A percentile compares a stretch with the other conserved stretches of the same genome.
phyloP scores from a whole-genome alignment of 2,797 vertebrate species.

The Poecilia picta region DNA sequence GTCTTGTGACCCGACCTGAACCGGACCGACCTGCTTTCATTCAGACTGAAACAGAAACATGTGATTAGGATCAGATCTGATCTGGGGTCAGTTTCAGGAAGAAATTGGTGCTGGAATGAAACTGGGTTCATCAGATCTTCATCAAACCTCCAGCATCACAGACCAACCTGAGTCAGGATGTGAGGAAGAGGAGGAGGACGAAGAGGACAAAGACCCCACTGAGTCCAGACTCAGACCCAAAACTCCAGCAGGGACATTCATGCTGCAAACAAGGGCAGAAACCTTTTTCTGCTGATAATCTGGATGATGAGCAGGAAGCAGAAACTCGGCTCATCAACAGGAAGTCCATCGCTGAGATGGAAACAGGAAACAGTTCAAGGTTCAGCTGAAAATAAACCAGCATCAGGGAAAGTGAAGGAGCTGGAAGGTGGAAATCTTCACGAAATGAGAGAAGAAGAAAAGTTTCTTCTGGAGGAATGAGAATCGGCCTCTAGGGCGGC shows the following conservation, averaged over 20 bases:
- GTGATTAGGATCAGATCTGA: not conserved
- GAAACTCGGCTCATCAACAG: not conserved
- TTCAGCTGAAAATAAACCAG: not conserved
- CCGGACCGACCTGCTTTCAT: constrained; percentile 8
- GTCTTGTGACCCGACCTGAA: constrained; percentile 31
- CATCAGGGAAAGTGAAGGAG: not conserved
- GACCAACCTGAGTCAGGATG: too few relatives aligned
- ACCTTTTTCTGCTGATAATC: not conserved
- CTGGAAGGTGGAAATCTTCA: not conserved
- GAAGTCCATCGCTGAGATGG: not conserved
- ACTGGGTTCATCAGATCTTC: too few relatives aligned
- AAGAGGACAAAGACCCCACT: not conserved
- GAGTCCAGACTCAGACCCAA: not conserved
- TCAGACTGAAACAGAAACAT: constrained; percentile 2
- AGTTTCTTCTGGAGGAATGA: not conserved
- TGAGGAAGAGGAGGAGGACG: not conserved
- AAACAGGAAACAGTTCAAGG: not conserved
- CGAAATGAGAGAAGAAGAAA: not conserved
- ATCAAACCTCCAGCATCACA: not conserved
- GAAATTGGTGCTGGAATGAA: too few relatives aligned
- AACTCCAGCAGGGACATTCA: not conserved
- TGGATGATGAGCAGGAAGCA: not conserved
- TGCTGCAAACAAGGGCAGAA: not conserved
- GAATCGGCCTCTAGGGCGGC: not conserved
- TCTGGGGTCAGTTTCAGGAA: not conserved